Base-by-base conservation (phyloP, 1,140 invertebrate genomes). In the Galendromus occidentalis region DNA sequence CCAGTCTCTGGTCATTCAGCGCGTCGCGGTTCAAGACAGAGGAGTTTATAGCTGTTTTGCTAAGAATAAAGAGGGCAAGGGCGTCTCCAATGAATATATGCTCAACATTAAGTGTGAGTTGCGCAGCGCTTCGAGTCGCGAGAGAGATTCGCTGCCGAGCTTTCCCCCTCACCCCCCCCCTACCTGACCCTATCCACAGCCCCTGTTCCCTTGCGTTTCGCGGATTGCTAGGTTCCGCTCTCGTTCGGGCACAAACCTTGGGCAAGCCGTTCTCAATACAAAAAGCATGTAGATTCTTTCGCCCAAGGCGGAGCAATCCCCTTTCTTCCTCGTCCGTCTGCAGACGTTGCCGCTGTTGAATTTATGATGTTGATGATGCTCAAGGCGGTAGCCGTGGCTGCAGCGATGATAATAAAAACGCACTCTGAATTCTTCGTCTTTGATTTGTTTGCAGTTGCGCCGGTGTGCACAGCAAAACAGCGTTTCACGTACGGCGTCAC, bases 51-150 rank as follows among this genome's bases (percentile, higher is more conserved):
- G 85, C 1, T 91, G 88, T 72, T 83, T 84, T 1, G 88, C 88
- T 1, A 87, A 86, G 18, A 92, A 91, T 71, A 86, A 88, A 1
- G 87, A 91, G 75, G 88, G 88, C 14, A 86, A 90, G 71, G 87
- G 87, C 20, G 82, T 84, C 68, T 90, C 87, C 75, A 80, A 82
- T 44, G 80, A 85, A 0, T 87, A 91, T 73, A 80, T 83, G 66
- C 78, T 92, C 64, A 86, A 85, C 80, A 84, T 91, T 71, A 87
- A 90, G 82, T 91, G 86, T 88, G 79, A 86, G 85, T 87, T 73
- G 7, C 29, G 2, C 28, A 28, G 45, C 28, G 45, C 18, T 14
- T 14, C n/a, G n/a, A n/a, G n/a, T n/a, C 33, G 33, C 33, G 33
- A 39, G 33, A 39, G 33, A 4, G 4, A 9, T 39, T 6, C 33